phyloP scores from a whole-genome alignment of 2,797 vertebrate species.

The Clarias fuscus region DNA sequence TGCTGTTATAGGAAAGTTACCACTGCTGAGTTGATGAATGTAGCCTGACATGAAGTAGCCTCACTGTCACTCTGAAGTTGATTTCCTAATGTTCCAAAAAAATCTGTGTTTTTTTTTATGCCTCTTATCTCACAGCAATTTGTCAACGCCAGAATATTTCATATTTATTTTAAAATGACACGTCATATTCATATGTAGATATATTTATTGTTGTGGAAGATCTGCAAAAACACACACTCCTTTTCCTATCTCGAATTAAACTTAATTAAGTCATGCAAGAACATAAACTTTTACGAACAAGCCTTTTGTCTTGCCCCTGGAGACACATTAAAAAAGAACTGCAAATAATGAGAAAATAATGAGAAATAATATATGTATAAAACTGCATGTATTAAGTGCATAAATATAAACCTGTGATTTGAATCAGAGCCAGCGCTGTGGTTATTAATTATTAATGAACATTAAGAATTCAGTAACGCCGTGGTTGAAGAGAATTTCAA shows the following conservation, averaged over 20 bases:
- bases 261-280: too few species aligned
- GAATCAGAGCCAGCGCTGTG: not conserved
- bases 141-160: not conserved
- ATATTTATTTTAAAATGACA: not conserved
- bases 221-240: too few species aligned
- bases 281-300: not conserved
- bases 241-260: not conserved
- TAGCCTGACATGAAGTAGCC: not conserved
- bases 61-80: not conserved
- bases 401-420: not conserved
- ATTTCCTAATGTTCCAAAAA: not conserved
- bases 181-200: not conserved
- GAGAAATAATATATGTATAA: not conserved
- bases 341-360: not conserved
- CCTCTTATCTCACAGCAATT: not conserved
- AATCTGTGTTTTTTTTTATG: not conserved
- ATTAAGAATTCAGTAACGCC: not conserved
- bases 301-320: not conserved
- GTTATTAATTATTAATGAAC: conserved; percentile 12
- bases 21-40: not conserved
- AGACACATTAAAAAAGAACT: not conserved
- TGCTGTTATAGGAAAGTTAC: not conserved
- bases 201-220: not conserved
- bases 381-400: not conserved
- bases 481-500: conserved; percentile 16